Base-by-base conservation (phyloP, 2,113 vertebrate genomes). In the Anhinga anhinga region DNA sequence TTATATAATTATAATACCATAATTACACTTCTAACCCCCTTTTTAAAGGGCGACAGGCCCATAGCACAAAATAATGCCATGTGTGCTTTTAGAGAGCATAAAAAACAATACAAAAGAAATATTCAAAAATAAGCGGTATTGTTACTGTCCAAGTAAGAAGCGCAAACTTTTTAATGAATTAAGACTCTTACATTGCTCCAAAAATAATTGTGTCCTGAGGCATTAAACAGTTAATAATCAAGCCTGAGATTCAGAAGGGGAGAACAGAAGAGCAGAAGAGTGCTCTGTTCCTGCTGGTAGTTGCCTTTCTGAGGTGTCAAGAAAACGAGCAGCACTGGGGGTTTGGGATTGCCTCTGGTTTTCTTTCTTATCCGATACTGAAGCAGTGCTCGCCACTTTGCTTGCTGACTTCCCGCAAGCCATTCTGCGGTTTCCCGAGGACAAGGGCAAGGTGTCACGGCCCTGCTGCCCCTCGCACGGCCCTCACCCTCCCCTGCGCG, bases 381-480 rank as follows among this genome's bases (percentile, higher is more conserved):
- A 11, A 40, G 2, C 10, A 5, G 9, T 1, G 10, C 58, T 34
- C 6, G 7, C 23, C 42, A 13, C 38, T 13, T 7, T 5, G 21
- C 69, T 30, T 3, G 25, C 55, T 8, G 44, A 5, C 30, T 32
- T 8, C 17, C 52, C 18, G 21, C 25, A 26, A 32, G 49, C 42
- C 30, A 4, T 14, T 9, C 15, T 23, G 13, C 16, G 40, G 22
- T 29, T 13, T 45, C 15, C 27, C 30, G 29, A 36, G 40, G 40
- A 29, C 17, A 19, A 7, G 9, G 19, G 22, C 27, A 5, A 6
- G 15, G 11, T 21, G 14, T 19, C 62, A 2, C 65, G 11, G 59
- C 34, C 49, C 49, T 2, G 40, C 76, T 22, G 18, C 19, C 45
- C 45, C 45, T 8, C 14, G 45, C 19, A 20, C 26, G 17, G 30